phyloP scores from a whole-genome alignment of 1,140 invertebrate species.

The Dinoponera quadriceps region DNA sequence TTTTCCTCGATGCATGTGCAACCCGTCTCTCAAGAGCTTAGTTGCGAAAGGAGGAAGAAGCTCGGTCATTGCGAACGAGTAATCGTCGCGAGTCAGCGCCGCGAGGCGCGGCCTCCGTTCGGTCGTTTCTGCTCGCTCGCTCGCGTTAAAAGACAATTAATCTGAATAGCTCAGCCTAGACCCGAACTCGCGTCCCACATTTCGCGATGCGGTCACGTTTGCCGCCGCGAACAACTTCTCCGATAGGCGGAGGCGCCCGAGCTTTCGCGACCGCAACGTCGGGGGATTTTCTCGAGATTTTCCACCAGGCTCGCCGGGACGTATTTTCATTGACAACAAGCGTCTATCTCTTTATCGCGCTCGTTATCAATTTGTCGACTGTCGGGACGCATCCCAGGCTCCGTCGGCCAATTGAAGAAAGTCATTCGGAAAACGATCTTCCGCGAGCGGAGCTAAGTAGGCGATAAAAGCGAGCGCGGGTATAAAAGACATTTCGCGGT shows the following conservation, averaged over 20 bases:
- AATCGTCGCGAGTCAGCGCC: constrained; percentile 43
- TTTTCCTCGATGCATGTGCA: neutral
- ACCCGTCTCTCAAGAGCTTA: constrained; percentile 4
- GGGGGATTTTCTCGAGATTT: too few relatives aligned
- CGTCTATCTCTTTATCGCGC: too few relatives aligned
- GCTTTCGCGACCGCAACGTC: too few relatives aligned
- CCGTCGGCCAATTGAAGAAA: too few relatives aligned
- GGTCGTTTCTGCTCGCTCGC: constrained; percentile 38
- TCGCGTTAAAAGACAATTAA: constrained; percentile 79
- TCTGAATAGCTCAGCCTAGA: constrained; percentile 76
- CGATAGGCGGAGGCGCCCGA: too few relatives aligned
- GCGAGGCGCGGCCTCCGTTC: constrained; percentile 8
- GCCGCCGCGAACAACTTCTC: constrained; percentile 10
- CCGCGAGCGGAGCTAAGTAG: too few relatives aligned
- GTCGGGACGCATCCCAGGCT: too few relatives aligned
- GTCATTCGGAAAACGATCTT: too few relatives aligned
- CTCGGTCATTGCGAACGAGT: constrained; percentile 34
- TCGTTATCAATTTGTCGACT: too few relatives aligned
- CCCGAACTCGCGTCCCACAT: constrained; percentile 67
- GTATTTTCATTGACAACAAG: too few relatives aligned
- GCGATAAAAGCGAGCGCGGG: neutral
- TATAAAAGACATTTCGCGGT: neutral
- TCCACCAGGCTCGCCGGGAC: too few relatives aligned
- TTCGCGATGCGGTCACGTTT: constrained; percentile 29
- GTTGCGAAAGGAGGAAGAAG: constrained; percentile 30